phyloP scores from a whole-genome alignment of 2,113 vertebrate species.

The Oreochromis tanganicae region DNA sequence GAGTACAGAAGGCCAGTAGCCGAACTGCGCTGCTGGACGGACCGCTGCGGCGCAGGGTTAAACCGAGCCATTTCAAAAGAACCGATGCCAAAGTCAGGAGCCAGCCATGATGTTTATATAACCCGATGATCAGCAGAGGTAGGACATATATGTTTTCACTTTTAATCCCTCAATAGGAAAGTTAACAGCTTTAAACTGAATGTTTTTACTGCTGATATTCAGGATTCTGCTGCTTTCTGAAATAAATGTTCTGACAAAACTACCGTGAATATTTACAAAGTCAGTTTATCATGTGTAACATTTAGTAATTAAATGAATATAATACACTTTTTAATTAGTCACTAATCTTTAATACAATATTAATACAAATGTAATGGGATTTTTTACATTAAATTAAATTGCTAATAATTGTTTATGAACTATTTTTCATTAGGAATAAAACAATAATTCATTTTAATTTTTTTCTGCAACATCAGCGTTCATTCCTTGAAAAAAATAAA shows the following conservation, averaged over 20 bases:
- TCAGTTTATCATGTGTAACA: background rate
- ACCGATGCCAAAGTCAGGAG: constrained; percentile 53
- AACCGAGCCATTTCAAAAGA: constrained; percentile 15
- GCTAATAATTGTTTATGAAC: background rate
- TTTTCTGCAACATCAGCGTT: background rate
- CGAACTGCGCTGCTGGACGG: constrained; percentile 22
- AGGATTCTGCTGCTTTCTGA: background rate
- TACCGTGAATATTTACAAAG: background rate
- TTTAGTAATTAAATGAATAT: background rate
- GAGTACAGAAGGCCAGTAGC: constrained; percentile 36
- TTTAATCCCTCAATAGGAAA: background rate
- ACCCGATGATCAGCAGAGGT: constrained; percentile 70
- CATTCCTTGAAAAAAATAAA: background rate
- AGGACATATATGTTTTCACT: background rate
- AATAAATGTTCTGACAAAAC: background rate
- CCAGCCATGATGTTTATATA: constrained; percentile 62
- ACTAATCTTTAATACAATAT: background rate
- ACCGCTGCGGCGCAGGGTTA: background rate
- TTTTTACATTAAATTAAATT: background rate
- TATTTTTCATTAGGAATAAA: background rate
- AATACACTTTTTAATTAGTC: background rate
- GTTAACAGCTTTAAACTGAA: background rate
- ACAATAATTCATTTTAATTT: background rate
- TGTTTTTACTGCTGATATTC: background rate
- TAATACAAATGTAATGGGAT: background rate